Evolutionary conservation across 2,113 vertebrate species (phyloP), one percentile per base, ranked within the genome.

Genomic region (Bos taurus): DNA sequence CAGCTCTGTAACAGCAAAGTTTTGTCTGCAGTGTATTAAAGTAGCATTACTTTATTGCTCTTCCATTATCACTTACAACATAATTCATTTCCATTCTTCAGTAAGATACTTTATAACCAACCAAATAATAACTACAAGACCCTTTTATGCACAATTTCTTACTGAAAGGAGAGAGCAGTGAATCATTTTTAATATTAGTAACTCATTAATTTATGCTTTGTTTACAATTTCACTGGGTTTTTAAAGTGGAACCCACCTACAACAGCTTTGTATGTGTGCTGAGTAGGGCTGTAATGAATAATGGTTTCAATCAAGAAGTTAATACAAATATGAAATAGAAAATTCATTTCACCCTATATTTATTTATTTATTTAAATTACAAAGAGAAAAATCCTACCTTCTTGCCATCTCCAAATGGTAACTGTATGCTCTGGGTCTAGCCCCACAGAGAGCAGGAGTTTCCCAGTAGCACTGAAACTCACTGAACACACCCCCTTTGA

Each of bases 341-440:
- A 94, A 77, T 95, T 64, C 8, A 2, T 36, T 64, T 36, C 48
- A 80, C 40, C 21, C 26, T 28, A 48, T 16, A 54, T 36, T 36
- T 43, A 28, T 33, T 46, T 52, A 80, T 21, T 67, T 60, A 90
- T 64, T 82, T 46, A 81, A 83, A 48, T 50, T 25, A 94, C 40
- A 89, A 64, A 95, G 52, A 1, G 71, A 97, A 5, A 43, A 93
- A 43, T 3, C 88, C 94, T 99, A 99, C 99, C 99, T 99, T 99
- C 99, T 97, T 99, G 99, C 99, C 99, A 99, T 95, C 99, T 99
- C 99, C 99, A 99, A 98, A 99, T 99, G 98, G 99, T 99, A 90
- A 99, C 88, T 4, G 99, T 99, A 77, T 99, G 99, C 54, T 99
- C 99, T 0, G 99, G 98, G 98, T 99, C 99, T 95, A 99, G 99